phyloP scores from a whole-genome alignment of 2,797 vertebrate species.

The Chrysocyon brachyurus region DNA sequence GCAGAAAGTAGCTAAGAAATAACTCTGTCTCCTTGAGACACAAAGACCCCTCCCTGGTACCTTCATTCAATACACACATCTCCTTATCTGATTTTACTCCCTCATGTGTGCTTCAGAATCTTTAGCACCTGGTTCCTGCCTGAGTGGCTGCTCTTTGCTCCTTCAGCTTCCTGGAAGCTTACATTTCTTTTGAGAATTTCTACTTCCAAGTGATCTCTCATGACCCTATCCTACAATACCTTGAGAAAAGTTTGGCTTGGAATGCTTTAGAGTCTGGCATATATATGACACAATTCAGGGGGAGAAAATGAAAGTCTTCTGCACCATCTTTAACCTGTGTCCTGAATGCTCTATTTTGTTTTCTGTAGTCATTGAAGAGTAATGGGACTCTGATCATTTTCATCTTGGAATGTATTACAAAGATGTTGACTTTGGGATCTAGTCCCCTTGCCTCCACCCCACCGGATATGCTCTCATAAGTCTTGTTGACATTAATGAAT shows the following conservation, averaged over 20 bases:
- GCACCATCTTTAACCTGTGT: slow-evolving; percentile 55
- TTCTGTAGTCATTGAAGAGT: slow-evolving; percentile 62
- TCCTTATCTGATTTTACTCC: not conserved
- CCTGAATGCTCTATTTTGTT: slow-evolving; percentile 60
- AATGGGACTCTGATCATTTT: slow-evolving; percentile 71
- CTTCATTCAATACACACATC: not conserved
- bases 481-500: slow-evolving; percentile 79
- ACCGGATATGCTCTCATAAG: slow-evolving; percentile 70
- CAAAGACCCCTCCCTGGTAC: not conserved
- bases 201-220: slow-evolving; percentile 10
- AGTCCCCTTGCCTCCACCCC: slow-evolving; percentile 64
- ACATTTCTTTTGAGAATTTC: slow-evolving; percentile 60
- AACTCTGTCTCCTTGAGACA: not conserved
- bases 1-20: slow-evolving; percentile 46
- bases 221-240: not conserved
- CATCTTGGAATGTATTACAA: slow-evolving; percentile 64
- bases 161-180: slow-evolving; percentile 35
- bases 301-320: slow-evolving; percentile 15
- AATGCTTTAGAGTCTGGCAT: slow-evolving; percentile 8
- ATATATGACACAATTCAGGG: not conserved
- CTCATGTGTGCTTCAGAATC: not conserved
- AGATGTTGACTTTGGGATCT: slow-evolving; percentile 81
- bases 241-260: not conserved
- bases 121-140: slow-evolving; percentile 22
- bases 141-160: not conserved